phyloP scores from a whole-genome alignment of 1,140 invertebrate genomes.

The Calycopis cecrops region DNA sequence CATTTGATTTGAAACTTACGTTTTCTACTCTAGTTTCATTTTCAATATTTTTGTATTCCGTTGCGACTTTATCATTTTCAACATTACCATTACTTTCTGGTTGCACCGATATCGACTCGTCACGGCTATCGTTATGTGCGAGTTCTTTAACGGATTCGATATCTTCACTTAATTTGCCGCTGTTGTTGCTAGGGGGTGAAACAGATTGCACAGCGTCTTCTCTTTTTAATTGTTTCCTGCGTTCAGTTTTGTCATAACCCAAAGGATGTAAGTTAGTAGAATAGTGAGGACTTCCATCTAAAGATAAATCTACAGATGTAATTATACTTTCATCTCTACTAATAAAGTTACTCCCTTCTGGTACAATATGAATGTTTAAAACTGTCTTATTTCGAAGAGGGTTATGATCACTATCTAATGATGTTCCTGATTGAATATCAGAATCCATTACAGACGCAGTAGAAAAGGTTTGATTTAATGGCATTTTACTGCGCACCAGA shows the following conservation, averaged over 20 bases:
- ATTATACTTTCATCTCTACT: conserved; percentile 61
- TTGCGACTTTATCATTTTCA: background rate
- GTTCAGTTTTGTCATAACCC: conserved; percentile 55
- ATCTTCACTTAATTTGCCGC: conserved; percentile 58
- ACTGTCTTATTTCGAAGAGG: conserved; percentile 54
- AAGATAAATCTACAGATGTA: conserved; percentile 58
- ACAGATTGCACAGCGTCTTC: conserved; percentile 67
- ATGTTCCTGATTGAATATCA: conserved; percentile 36
- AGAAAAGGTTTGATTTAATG: conserved; percentile 49
- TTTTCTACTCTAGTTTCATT: background rate
- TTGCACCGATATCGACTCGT: background rate
- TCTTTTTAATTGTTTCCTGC: conserved; percentile 58
- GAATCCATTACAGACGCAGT: conserved; percentile 49
- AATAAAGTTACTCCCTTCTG: conserved; percentile 48
- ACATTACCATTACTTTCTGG: background rate
- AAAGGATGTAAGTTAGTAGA: conserved; percentile 58
- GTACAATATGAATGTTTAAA: conserved; percentile 64
- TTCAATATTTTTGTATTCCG: background rate
- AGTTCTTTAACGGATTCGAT: conserved; percentile 51
- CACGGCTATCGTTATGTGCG: background rate
- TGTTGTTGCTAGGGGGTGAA: conserved; percentile 67
- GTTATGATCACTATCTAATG: conserved; percentile 43
- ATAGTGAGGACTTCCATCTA: conserved; percentile 52
- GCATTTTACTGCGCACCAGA: conserved; percentile 54
- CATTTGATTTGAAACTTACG: background rate